Evolutionary conservation across 1,140 invertebrate genomes (phyloP).

Genomic region (Holcopasites calliopsidis): DNA sequence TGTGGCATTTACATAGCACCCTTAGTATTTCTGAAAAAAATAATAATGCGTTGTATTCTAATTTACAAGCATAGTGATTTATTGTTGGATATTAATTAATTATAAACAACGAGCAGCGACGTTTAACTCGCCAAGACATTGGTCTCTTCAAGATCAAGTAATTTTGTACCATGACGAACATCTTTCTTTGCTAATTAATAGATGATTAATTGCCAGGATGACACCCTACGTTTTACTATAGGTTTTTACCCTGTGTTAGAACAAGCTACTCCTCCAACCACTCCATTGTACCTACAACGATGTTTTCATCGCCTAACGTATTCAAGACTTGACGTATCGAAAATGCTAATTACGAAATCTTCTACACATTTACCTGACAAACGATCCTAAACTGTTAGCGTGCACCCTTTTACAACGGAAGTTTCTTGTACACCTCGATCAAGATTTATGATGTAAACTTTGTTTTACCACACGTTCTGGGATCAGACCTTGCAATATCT

Average conservation of each 20-base stretch:
- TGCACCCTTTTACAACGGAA: no score
- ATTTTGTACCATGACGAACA: slow-evolving; percentile 67
- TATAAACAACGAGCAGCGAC: slow-evolving; percentile 66
- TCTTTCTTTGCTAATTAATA: slow-evolving; percentile 76
- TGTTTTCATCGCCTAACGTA: slow-evolving; percentile 33
- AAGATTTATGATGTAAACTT: no score
- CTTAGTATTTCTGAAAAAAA: no score
- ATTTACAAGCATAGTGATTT: background rate
- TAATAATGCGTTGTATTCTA: background rate
- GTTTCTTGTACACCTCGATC: no score
- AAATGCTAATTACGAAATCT: slow-evolving; percentile 40
- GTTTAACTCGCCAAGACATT: slow-evolving; percentile 52
- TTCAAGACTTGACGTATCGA: slow-evolving; percentile 24
- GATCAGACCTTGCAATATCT: no score
- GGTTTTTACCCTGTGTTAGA: slow-evolving; percentile 53
- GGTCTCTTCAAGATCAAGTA: slow-evolving; percentile 64
- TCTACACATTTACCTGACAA: background rate
- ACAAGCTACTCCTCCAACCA: slow-evolving; percentile 8
- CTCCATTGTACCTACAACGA: slow-evolving; percentile 40
- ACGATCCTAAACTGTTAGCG: background rate
- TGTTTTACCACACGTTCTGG: no score
- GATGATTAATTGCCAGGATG: slow-evolving; percentile 74
- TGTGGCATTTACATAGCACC: no score
- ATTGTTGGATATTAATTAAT: slow-evolving; percentile 69
- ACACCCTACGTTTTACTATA: slow-evolving; percentile 68